phyloP scores from a whole-genome alignment of 2,888 invertebrate genomes.

The Dastarcus helophoroides region DNA sequence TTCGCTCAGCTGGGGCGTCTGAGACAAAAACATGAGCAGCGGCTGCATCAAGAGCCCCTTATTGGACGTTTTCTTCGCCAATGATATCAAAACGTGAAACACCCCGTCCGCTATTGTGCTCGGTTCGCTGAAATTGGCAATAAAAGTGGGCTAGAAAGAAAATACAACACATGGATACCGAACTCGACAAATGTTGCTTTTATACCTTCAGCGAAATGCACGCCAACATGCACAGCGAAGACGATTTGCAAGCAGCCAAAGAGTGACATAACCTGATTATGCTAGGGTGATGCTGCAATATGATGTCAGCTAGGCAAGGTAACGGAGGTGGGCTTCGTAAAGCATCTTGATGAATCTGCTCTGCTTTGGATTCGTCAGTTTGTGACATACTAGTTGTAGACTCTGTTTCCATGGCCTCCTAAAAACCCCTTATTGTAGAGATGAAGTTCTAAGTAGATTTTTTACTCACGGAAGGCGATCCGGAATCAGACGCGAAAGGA shows the following conservation, averaged over 20 bases:
- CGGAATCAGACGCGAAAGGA: constrained; percentile 41
- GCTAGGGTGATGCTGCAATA: constrained; percentile 62
- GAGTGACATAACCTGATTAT: constrained; percentile 76
- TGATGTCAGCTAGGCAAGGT: constrained; percentile 68
- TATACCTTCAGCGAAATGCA: constrained; percentile 31
- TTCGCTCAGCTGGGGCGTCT: constrained; percentile 59
- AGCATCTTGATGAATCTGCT: constrained; percentile 40
- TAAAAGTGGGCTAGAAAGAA: constrained; percentile 19
- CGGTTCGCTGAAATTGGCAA: constrained; percentile 45
- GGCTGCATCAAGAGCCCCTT: constrained; percentile 67
- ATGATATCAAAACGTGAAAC: constrained; percentile 68
- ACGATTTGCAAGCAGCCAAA: constrained; percentile 63
- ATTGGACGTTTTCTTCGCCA: constrained; percentile 65
- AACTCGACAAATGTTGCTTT: constrained; percentile 6
- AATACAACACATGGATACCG: constrained; percentile 7
- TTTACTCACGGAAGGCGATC: constrained; percentile 6
- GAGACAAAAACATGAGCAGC: constrained; percentile 55
- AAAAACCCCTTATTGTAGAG: too few species aligned
- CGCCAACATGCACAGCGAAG: constrained; percentile 54
- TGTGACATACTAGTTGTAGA: constrained; percentile 41
- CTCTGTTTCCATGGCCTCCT: constrained; percentile 38
- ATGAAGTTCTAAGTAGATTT: constrained; percentile 1
- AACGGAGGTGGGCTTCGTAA: constrained; percentile 28
- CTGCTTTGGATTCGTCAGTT: constrained; percentile 79
- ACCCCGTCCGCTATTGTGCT: constrained; percentile 76